Evolutionary conservation across 2,113 vertebrate species (phyloP).

Genomic region (Sigmodon hispidus): DNA sequence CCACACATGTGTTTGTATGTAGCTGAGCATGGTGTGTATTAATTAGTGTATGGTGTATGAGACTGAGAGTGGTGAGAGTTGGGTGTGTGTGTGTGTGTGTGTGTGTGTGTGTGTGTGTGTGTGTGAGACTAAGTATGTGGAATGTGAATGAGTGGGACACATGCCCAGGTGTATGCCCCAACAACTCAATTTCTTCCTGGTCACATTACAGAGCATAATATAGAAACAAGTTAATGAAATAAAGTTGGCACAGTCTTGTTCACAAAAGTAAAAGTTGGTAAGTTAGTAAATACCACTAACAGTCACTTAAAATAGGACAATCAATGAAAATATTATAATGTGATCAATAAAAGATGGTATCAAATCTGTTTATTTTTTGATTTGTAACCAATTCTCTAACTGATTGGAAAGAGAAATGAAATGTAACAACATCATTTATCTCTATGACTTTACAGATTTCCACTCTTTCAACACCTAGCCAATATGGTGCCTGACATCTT

Average conservation of each 20-base stretch:
- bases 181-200: too few relatives aligned
- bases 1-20: neutral
- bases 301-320: neutral
- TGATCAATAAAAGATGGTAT: too few relatives aligned
- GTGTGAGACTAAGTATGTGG: neutral
- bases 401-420: too few relatives aligned
- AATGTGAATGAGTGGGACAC: neutral
- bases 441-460: too few relatives aligned
- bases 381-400: too few relatives aligned
- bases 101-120: neutral
- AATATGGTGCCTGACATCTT: too few relatives aligned
- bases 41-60: neutral
- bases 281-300: neutral
- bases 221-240: neutral
- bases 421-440: too few relatives aligned
- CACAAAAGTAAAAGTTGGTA: neutral
- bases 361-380: too few relatives aligned
- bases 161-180: neutral
- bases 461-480: too few relatives aligned
- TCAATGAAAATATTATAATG: neutral
- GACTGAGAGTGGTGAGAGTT: fast-evolving
- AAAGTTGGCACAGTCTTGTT: neutral
- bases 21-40: neutral
- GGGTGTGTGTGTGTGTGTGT: neutral
- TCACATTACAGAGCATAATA: neutral